These are phyloP conservation scores for Pseudoips prasinana DNA, from an alignment of 2,888 invertebrate species.

Conservation along the genomic window DNA sequence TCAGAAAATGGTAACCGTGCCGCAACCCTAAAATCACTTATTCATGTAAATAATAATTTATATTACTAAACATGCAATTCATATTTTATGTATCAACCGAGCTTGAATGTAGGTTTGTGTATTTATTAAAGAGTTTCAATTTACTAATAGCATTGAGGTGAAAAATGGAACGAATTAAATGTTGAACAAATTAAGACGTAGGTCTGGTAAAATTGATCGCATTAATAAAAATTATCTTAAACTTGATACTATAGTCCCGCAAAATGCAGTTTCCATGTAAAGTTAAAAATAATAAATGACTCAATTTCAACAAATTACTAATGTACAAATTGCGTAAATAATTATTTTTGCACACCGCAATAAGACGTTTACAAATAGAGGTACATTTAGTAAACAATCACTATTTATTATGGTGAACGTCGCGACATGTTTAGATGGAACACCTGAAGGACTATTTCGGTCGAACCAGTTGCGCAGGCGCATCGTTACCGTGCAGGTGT, in stretches of 20 bases:
- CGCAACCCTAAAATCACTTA: slow-evolving; percentile 22
- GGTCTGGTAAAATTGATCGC: too few relatives aligned
- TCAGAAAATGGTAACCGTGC: slow-evolving; percentile 32
- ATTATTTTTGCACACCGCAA: slow-evolving; percentile 20
- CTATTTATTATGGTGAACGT: slow-evolving; percentile 40
- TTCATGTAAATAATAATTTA: slow-evolving; percentile 37
- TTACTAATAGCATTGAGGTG: too few relatives aligned
- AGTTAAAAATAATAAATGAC: slow-evolving; percentile 17
- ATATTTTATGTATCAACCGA: slow-evolving; percentile 9
- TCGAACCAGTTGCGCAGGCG: slow-evolving; percentile 38
- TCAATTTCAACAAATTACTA: slow-evolving; percentile 29
- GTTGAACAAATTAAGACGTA: too few relatives aligned
- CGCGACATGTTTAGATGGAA: slow-evolving; percentile 31
- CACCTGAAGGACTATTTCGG: slow-evolving; percentile 55
- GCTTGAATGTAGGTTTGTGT: background rate
- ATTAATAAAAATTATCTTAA: slow-evolving; percentile 14
- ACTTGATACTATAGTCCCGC: slow-evolving; percentile 8
- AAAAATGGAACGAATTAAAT: too few relatives aligned
- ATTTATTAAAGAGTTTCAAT: too few relatives aligned
- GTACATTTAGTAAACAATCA: slow-evolving; percentile 39
- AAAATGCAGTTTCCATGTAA: slow-evolving; percentile 21
- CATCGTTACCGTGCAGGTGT: slow-evolving; percentile 41
- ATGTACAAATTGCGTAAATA: slow-evolving; percentile 27
- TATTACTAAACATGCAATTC: slow-evolving; percentile 8
- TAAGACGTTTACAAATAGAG: slow-evolving; percentile 28